phyloP scores from a whole-genome alignment of 2,888 invertebrate species.

The Chromoteleia sp. region DNA sequence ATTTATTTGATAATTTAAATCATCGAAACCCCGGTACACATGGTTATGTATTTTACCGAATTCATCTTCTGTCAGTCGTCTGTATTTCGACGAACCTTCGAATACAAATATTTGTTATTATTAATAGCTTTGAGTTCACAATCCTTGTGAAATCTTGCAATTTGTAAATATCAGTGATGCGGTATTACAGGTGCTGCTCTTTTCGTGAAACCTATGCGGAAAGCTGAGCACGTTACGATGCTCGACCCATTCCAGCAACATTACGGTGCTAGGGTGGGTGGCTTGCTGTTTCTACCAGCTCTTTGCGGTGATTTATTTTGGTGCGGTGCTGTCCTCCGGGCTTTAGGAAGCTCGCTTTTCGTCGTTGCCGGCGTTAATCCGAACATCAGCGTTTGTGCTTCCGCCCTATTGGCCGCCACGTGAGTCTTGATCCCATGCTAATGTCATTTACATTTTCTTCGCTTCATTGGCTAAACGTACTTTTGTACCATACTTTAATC shows the following conservation, averaged over 20 bases:
- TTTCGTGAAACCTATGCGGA: conserved; percentile 89
- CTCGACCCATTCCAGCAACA: conserved; percentile 90
- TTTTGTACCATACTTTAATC: conserved; percentile 14
- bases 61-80: too few species aligned
- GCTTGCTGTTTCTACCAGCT: conserved; percentile 88
- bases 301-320: conserved; percentile 90
- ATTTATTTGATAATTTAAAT: too few species aligned
- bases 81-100: too few species aligned
- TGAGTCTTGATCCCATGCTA: conserved; percentile 73
- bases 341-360: conserved; percentile 86
- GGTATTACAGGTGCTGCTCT: conserved; percentile 87
- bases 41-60: too few species aligned
- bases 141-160: too few species aligned
- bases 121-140: too few species aligned
- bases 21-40: too few species aligned
- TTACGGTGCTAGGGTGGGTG: conserved; percentile 89
- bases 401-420: conserved; percentile 79
- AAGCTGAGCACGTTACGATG: conserved; percentile 90
- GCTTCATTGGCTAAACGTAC: conserved; percentile 15
- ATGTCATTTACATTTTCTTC: conserved; percentile 48
- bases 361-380: conserved; percentile 81
- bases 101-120: too few species aligned
- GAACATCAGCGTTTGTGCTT: conserved; percentile 80
- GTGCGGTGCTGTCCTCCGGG: conserved; percentile 89
- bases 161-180: conserved; percentile 11